phyloP scores from a whole-genome alignment of 2,797 vertebrate species.

The Mormyrus hasselquistii region DNA sequence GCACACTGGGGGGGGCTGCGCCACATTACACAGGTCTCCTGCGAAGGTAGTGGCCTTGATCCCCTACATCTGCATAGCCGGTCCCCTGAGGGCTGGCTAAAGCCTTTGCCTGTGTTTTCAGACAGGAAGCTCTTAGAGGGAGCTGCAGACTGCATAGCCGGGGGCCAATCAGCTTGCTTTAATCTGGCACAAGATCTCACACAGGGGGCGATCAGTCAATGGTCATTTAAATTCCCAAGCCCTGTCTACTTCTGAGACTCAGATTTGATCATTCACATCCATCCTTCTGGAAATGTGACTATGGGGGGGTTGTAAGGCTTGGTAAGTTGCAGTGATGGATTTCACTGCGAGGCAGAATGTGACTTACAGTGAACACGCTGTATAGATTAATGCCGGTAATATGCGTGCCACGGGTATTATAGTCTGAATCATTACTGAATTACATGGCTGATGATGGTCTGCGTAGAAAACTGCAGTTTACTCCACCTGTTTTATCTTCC shows the following conservation, averaged over 20 bases:
- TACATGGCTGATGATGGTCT: not conserved
- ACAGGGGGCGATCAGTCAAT: not conserved
- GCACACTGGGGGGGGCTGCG: not conserved
- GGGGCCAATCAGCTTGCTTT: not conserved
- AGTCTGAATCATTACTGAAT: not conserved
- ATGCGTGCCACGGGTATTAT: not conserved
- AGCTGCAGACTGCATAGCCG: not conserved
- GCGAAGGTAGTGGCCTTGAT: not conserved
- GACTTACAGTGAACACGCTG: not conserved
- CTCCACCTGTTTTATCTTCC: constrained; percentile 1
- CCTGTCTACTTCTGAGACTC: not conserved
- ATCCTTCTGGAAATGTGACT: not conserved
- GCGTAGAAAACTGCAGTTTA: not conserved
- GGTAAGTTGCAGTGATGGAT: not conserved
- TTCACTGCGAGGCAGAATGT: not conserved
- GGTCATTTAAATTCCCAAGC: not conserved
- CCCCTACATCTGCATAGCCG: not conserved
- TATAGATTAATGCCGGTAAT: not conserved
- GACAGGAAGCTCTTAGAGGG: not conserved
- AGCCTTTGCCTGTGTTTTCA: constrained; percentile 1
- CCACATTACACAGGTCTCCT: not conserved
- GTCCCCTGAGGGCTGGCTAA: not conserved
- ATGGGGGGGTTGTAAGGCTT: not conserved
- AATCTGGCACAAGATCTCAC: not conserved
- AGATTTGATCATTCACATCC: not conserved